Base-by-base conservation (phyloP, 2,888 invertebrate species). In the Magallana nippona region DNA sequence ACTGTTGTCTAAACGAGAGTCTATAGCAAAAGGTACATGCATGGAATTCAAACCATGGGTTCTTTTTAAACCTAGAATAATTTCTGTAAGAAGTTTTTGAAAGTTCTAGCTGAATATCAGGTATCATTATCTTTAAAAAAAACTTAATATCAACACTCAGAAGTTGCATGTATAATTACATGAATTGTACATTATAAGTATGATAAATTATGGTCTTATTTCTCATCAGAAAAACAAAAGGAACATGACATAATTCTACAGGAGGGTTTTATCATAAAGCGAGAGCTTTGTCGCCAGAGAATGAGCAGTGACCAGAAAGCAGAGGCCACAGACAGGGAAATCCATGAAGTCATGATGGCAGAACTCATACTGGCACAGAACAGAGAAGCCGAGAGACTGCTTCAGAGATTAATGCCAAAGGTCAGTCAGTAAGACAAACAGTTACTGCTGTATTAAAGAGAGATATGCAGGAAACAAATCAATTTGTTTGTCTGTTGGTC, bases 291-390 rank as follows among this genome's bases (percentile, higher is more conserved):
- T 57, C 87, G 90, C 62, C 84, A 85, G 71, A 83, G 86, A 55
- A 78, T 89, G n/a, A 83, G 79, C 79, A 79, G 83, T 57, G 86
- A 86, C 58, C 80, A 80, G 27, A 86, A 82, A 19, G 81, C 84
- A 32, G 86, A 88, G 15, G 87, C 86, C 1, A 86, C 86, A 17
- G 89, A 90, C 62, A 86, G 87, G 13, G 87, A 88, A 44, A 85
- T 90, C 17, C 63, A 84, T 19, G 84, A 87, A 17, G 85, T 89
- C 27, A 86, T 93, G 27, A 86, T 93, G 86, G 90, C 91, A 32
- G 89, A 90, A 57, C 85, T 93, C 10, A 86, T 92, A 56, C 88
- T 89, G 55, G 81, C 88, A 62, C 93, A 93, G 83, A 90, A 91
- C 77, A 82, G 82, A 63, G 90, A 92, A 55, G 90, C 91, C 22